Evolutionary conservation across 2,797 vertebrate genomes (phyloP).

Genomic region (Takifugu rubripes): DNA sequence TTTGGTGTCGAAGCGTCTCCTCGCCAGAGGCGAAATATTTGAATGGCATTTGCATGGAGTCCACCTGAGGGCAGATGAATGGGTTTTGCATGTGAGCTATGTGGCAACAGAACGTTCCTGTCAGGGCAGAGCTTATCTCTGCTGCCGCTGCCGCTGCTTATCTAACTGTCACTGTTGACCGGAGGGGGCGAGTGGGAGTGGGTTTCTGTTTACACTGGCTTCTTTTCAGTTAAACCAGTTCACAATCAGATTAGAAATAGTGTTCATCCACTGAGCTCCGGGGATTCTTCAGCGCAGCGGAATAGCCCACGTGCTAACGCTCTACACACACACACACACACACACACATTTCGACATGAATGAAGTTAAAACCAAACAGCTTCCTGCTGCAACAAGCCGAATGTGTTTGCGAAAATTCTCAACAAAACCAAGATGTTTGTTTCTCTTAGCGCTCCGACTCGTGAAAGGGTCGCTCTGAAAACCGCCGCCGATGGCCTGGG

Average conservation of each 20-base stretch:
- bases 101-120: constrained; percentile 51
- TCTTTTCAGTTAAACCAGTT: constrained; percentile 23
- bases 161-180: constrained; percentile 23
- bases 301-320: too few species aligned
- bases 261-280: neutral
- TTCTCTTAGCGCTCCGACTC: too few species aligned
- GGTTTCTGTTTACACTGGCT: constrained; percentile 17
- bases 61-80: neutral
- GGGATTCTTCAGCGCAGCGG: too few species aligned
- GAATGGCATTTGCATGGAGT: constrained; percentile 50
- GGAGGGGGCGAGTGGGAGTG: constrained; percentile 8
- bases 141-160: constrained; percentile 15
- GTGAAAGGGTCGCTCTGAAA: too few species aligned
- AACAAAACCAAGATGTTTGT: too few species aligned
- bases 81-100: constrained; percentile 3
- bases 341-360: too few species aligned
- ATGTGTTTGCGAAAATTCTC: too few species aligned
- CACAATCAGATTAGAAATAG: constrained; percentile 7
- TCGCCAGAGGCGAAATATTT: constrained; percentile 31
- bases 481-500: too few species aligned
- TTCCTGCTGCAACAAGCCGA: too few species aligned
- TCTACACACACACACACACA: too few species aligned
- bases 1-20: constrained; percentile 26
- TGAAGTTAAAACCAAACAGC: too few species aligned
- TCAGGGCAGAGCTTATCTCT: constrained; percentile 31